phyloP scores from a whole-genome alignment of 2,113 vertebrate genomes.

The Protobothrops mucrosquamatus region DNA sequence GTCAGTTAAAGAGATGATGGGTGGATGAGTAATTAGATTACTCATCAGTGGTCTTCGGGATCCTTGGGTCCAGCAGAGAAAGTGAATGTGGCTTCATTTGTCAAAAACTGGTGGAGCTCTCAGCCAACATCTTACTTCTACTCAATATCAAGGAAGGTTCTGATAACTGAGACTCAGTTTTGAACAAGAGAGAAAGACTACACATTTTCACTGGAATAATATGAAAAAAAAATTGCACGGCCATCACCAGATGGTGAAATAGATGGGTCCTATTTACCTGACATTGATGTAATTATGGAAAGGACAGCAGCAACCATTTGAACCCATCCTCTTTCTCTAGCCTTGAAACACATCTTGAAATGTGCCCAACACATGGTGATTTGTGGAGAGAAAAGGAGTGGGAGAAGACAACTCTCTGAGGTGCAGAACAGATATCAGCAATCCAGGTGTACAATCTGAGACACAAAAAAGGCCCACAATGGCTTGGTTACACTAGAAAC shows the following conservation, averaged over 20 bases:
- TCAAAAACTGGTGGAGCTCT: neutral
- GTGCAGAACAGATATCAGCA: neutral
- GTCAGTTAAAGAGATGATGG: no score
- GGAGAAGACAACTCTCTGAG: neutral
- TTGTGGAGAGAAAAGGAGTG: neutral
- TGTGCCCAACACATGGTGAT: neutral
- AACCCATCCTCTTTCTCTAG: neutral
- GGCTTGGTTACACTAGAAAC: neutral
- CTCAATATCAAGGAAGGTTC: neutral
- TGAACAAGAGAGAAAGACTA: neutral
- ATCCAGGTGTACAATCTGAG: neutral
- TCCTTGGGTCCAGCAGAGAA: no score
- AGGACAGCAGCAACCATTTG: constrained; percentile 24
- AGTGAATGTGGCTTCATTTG: neutral
- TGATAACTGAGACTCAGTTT: neutral
- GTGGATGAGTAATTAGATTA: no score
- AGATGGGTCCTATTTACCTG: constrained; percentile 22
- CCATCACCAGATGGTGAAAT: neutral
- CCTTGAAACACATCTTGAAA: neutral
- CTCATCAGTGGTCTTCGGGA: no score
- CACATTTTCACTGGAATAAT: rapidly evolving
- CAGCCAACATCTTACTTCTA: no score
- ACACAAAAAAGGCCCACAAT: rapidly evolving
- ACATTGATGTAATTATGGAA: constrained; percentile 51
- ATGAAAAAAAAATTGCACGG: neutral